phyloP scores from a whole-genome alignment of 2,888 invertebrate species.

The Noctua janthina region DNA sequence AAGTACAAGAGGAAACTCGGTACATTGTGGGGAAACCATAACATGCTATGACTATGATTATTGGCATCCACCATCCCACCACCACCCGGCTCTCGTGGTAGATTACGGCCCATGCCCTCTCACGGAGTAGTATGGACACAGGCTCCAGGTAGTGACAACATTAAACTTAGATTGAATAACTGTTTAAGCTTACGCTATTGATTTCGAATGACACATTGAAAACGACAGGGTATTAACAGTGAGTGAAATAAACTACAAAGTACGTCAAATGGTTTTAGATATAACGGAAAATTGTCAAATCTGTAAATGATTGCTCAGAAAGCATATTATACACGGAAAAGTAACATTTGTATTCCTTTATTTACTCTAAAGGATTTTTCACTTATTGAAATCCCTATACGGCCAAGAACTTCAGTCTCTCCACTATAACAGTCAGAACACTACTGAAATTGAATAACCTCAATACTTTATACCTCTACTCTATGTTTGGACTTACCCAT shows the following conservation, averaged over 20 bases:
- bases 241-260: not conserved
- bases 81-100: not conserved
- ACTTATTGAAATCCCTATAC: not conserved
- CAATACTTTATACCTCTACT: conserved; percentile 53
- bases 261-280: not conserved
- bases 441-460: conserved; percentile 50
- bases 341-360: not conserved
- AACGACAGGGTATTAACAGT: not conserved
- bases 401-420: not conserved
- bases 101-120: not conserved
- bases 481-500: conserved; percentile 48
- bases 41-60: too few relatives aligned
- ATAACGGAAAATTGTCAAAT: too few relatives aligned
- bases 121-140: too few relatives aligned
- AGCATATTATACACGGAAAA: not conserved
- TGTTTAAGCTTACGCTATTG: not conserved
- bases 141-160: not conserved
- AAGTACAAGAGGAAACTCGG: not conserved
- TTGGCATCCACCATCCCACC: not conserved
- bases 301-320: not conserved
- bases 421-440: conserved; percentile 23
- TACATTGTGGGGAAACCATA: too few relatives aligned
- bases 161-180: not conserved
- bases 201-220: not conserved
- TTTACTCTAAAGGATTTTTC: not conserved